phyloP scores from a whole-genome alignment of 2,888 invertebrate genomes.

The Drosophila melanosoma region DNA sequence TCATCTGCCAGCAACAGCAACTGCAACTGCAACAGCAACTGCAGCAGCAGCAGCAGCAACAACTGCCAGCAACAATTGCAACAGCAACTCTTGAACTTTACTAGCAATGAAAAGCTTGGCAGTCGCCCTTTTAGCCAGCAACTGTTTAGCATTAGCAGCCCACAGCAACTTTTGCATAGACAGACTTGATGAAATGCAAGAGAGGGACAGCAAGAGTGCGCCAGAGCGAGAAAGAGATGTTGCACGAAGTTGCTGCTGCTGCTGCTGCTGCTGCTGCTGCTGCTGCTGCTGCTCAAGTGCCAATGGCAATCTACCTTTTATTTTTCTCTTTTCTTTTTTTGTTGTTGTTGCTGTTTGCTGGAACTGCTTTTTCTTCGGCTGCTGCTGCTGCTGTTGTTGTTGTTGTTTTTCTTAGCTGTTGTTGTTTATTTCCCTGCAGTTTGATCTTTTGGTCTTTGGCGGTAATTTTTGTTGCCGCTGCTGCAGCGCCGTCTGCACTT shows the following conservation, averaged over 20 bases:
- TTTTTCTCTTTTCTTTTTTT: not conserved
- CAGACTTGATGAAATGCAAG: constrained; percentile 32
- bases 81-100: constrained; percentile 79
- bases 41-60: constrained; percentile 36
- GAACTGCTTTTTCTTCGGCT: constrained; percentile 25
- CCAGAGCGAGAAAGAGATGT: constrained; percentile 31
- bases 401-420: constrained; percentile 67
- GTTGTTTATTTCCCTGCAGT: constrained; percentile 79
- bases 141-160: constrained; percentile 72
- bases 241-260: constrained; percentile 74
- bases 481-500: constrained; percentile 62
- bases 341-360: constrained; percentile 14
- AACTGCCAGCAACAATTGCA: constrained; percentile 36
- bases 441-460: constrained; percentile 81
- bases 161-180: constrained; percentile 50
- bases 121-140: constrained; percentile 68
- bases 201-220: not conserved
- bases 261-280: constrained; percentile 63
- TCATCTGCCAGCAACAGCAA: constrained; percentile 62
- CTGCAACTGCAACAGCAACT: constrained; percentile 26
- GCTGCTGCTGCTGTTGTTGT: constrained; percentile 60
- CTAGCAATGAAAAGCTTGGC: constrained; percentile 75
- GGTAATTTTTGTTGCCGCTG: constrained; percentile 74
- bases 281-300: constrained; percentile 71
- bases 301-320: constrained; percentile 74